Base-by-base conservation (phyloP, 2,888 invertebrate genomes). In the Tetheella fluctuosa region DNA sequence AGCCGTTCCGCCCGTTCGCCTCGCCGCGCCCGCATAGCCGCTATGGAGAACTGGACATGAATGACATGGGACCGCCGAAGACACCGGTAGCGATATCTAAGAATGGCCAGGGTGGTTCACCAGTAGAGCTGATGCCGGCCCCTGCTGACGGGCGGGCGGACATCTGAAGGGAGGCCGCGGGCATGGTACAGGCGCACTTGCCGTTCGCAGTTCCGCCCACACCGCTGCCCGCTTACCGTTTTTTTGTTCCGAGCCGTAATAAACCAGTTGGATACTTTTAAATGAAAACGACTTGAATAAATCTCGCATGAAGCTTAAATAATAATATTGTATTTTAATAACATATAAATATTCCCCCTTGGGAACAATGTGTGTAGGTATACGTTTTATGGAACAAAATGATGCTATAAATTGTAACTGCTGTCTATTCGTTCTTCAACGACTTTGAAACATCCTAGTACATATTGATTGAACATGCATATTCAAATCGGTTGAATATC, bases 121-220 rank as follows among this genome's bases (percentile, higher is more conserved):
- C 94, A 73, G 92, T 89, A 77, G 92, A 95, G 76, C 94, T 96
- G 87, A 97, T 96, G 86, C 94, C 94, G 68, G 81, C 85, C 37
- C 82, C 84, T 65, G 82, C 79, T 63, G 95, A 95, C 85, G 95
- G 95, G 84, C 95, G 94, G 76, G 90, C 89, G 75, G 91, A 93
- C 84, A 93, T 92, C 80, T 92, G 91, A 91, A 91, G 91, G 81
- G 88, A 84, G 84, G 89, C 90, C 76, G 91, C 91, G 92, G 92
- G 90, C 83, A 80, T 85, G 85, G 81, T 71, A 65, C 77, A 67
- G 69, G 73, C 76, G 62, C 74, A 64, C 67, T 69, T 79, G 67
- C 76, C 81, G 59, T 64, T 71, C 20, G 74, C 71, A 54, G 60
- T 80, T 72, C 80, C 80, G 62, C 85, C 86, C 58, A 85, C 86